Percentiles rank a stretch among this genome's conserved stretches.
Conservation (phyloP, 2,797 vertebrate genomes). For the Adelosebastes latens region DNA sequence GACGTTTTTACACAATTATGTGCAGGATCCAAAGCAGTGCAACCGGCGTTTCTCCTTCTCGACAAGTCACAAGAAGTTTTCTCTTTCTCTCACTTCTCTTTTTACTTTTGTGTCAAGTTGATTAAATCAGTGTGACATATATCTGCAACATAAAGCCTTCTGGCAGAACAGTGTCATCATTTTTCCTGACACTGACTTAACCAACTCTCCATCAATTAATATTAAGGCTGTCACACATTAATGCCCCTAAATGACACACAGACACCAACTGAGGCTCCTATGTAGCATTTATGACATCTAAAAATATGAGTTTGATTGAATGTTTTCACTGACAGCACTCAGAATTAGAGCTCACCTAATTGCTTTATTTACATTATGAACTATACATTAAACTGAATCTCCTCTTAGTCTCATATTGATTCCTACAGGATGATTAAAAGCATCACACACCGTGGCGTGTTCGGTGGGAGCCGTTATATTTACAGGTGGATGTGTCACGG, state of each 20-base stretch:
- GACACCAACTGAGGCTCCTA: not conserved
- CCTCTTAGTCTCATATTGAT: slow-evolving; percentile 39
- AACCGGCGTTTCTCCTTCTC: slow-evolving; percentile 54
- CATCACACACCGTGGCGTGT: slow-evolving; percentile 9
- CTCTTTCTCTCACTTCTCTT: slow-evolving; percentile 30
- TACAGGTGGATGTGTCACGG: slow-evolving; percentile 40
- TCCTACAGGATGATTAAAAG: slow-evolving; percentile 64
- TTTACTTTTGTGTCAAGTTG: slow-evolving; percentile 64
- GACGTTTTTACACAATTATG: slow-evolving; percentile 85
- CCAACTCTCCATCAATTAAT: slow-evolving; percentile 54
- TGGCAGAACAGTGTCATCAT: slow-evolving; percentile 60
- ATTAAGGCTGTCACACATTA: slow-evolving; percentile 14
- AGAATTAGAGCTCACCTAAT: slow-evolving; percentile 28
- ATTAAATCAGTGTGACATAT: slow-evolving; percentile 59
- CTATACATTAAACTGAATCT: slow-evolving; percentile 30
- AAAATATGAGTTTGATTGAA: slow-evolving; percentile 22
- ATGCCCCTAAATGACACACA: not conserved
- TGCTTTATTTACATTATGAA: slow-evolving; percentile 36
- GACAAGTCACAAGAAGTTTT: slow-evolving; percentile 71
- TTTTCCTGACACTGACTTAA: slow-evolving; percentile 51
- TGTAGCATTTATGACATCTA: not conserved
- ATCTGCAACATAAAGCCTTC: slow-evolving; percentile 58
- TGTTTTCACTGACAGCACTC: slow-evolving; percentile 25
- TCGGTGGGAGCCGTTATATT: slow-evolving; percentile 18
- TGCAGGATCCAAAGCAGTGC: slow-evolving; percentile 65